Base-by-base conservation (phyloP, 2,113 vertebrate genomes). In the Xiphias gladius region DNA sequence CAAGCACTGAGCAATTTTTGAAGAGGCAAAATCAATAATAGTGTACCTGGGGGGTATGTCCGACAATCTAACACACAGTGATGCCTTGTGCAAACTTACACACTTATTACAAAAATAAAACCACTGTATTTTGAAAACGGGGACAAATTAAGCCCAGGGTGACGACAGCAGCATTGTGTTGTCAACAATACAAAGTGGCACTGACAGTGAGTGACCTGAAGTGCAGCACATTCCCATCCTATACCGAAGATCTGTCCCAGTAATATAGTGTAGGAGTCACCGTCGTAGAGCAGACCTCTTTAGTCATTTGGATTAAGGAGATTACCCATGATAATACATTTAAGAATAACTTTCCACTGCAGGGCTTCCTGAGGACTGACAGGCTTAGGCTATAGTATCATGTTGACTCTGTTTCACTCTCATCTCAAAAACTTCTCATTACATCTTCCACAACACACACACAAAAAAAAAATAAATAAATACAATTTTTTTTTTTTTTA, bases 251-350 rank as follows among this genome's bases (percentile, higher is more conserved):
- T 70, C 86, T 78, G 81, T 84, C 79, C 59, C 82, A 80, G 80
- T 66, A 48, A 76, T 39, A 65, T 64, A 79, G 73, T 3, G 50
- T 69, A 59, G 82, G 80, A 91, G 85, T 85, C 83, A 43, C 70
- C 30, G 76, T 83, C 41, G 71, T 83, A 84, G 73, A 84, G 78
- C 63, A 78, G 86, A 88, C 82, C 87, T 89, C 84, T 84, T 90
- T 63, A 90, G 82, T 82, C 50, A 91, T 85, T 90, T 92, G 91
- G 90, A 94, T 90, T 92, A 95, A 94, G 84, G 72, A 89, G 87
- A 94, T 94, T 93, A 94, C 87, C 85, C 89, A 90, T 91, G 82
- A 91, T 92, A 94, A 93, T 93, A 91, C 88, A 93, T 91, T 90
- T 90, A 91, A 89, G 89, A 94, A 91, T 86, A 93, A 91, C 88